Conservation (phyloP, 2,113 vertebrate genomes). For the Perccottus glenii region DNA sequence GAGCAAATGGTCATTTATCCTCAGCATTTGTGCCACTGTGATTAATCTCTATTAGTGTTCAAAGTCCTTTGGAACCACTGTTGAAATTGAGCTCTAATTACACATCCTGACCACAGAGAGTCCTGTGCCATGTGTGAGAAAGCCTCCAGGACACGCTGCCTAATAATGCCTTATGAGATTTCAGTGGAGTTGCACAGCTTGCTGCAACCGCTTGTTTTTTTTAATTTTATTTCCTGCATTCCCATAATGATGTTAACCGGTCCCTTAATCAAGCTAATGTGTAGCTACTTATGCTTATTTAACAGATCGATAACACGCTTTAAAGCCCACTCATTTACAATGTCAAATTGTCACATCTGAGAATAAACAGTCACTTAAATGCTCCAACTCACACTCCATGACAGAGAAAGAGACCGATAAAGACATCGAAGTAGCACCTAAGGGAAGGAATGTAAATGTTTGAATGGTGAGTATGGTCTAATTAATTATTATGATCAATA, state of each 20-base stretch:
- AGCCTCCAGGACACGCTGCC: constrained; percentile 18
- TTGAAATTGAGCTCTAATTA: constrained; percentile 25
- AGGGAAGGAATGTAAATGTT: constrained; percentile 36
- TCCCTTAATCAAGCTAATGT: constrained; percentile 24
- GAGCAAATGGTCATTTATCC: constrained; percentile 12
- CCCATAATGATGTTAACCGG: constrained; percentile 17
- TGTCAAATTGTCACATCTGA: not conserved
- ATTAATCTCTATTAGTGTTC: constrained; percentile 41
- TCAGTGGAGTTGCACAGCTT: not conserved
- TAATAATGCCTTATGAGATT: constrained; percentile 37
- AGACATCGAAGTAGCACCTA: constrained; percentile 32
- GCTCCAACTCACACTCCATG: not conserved
- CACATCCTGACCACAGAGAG: not conserved
- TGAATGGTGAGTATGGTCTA: constrained; percentile 28
- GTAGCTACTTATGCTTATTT: constrained; percentile 10
- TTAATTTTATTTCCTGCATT: not conserved
- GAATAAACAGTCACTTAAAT: constrained; percentile 3
- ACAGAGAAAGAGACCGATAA: constrained; percentile 40
- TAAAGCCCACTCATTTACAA: constrained; percentile 1
- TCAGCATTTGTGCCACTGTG: not conserved
- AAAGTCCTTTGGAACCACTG: not conserved
- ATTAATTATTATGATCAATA: constrained; percentile 40
- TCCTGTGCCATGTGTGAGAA: constrained; percentile 4
- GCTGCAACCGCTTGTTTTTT: constrained; percentile 14
- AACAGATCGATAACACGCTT: not conserved